Evolutionary conservation across 1,140 invertebrate genomes (phyloP).

Genomic region (Drosophila carrolli): DNA sequence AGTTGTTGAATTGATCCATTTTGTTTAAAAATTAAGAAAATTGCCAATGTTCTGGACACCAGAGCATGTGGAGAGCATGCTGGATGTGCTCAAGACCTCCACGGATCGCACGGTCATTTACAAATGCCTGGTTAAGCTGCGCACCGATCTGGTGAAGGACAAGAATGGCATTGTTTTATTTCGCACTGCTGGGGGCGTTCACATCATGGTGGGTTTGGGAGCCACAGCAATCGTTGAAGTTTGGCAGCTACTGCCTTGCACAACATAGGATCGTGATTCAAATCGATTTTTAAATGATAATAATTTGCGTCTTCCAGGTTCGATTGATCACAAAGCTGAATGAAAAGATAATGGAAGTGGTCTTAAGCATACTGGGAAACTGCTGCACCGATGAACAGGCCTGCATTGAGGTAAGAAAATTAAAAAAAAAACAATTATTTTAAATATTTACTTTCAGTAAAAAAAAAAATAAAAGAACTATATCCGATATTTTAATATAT

Average conservation of each 20-base stretch:
- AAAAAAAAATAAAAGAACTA: too few species aligned
- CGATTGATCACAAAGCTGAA: conserved; percentile 68
- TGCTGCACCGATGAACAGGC: conserved; percentile 84
- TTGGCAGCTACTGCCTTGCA: conserved; percentile 9
- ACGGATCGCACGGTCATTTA: conserved; percentile 76
- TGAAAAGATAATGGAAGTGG: conserved; percentile 85
- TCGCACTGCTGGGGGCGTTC: conserved; percentile 69
- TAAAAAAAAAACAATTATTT: not conserved
- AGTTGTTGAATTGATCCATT: conserved; percentile 12
- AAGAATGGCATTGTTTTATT: conserved; percentile 79
- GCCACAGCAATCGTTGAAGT: conserved; percentile 4
- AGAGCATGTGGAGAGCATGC: conserved; percentile 67
- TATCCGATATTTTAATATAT: too few species aligned
- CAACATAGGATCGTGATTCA: conserved; percentile 12
- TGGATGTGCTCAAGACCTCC: conserved; percentile 75
- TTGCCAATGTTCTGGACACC: conserved; percentile 57
- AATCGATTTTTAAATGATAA: conserved; percentile 7
- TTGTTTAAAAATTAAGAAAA: conserved; percentile 27
- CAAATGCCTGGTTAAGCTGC: conserved; percentile 79
- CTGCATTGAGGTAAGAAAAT: conserved; percentile 70
- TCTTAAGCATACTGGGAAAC: conserved; percentile 86
- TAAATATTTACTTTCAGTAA: too few species aligned
- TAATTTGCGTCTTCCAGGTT: conserved; percentile 31
- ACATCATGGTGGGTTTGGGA: conserved; percentile 66
- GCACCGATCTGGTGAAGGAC: conserved; percentile 81